Evolutionary conservation across 2,797 vertebrate species (phyloP).

Genomic region (Lutjanus campechanus): DNA sequence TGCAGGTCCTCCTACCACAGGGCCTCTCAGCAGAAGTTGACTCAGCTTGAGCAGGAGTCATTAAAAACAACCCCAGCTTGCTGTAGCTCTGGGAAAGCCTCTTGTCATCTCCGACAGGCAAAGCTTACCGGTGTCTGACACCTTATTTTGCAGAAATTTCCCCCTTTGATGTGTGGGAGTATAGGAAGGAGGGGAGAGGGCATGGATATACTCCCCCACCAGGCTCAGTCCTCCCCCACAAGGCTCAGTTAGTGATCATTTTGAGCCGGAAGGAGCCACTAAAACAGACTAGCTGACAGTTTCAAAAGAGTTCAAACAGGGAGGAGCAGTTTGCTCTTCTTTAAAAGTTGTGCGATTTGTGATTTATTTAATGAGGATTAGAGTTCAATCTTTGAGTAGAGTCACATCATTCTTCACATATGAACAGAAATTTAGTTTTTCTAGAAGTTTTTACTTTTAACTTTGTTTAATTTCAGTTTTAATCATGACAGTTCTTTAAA

Average conservation of each 20-base stretch:
- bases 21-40: conserved; percentile 65
- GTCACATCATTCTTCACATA: conserved; percentile 10
- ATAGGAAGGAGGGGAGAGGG: conserved; percentile 32
- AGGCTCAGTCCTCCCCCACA: conserved; percentile 11
- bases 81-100: conserved; percentile 55
- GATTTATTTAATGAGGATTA: not conserved
- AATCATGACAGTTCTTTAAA: not conserved
- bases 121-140: conserved; percentile 40
- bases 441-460: not conserved
- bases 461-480: conserved; percentile 1
- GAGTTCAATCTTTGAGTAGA: not conserved
- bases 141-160: conserved; percentile 61
- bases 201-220: conserved; percentile 12
- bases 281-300: conserved; percentile 49
- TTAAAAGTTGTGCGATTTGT: not conserved
- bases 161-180: conserved; percentile 67
- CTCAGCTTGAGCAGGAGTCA: conserved; percentile 71
- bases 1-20: conserved; percentile 23
- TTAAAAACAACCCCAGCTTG: conserved; percentile 53
- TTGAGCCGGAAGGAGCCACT: conserved; percentile 69
- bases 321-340: conserved; percentile 1
- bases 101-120: conserved; percentile 60
- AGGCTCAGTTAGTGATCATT: conserved; percentile 39
- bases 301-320: conserved; percentile 51
- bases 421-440: not conserved